Evolutionary conservation across 2,888 invertebrate species (phyloP).

Genomic region (Oxyteleia sp.): DNA sequence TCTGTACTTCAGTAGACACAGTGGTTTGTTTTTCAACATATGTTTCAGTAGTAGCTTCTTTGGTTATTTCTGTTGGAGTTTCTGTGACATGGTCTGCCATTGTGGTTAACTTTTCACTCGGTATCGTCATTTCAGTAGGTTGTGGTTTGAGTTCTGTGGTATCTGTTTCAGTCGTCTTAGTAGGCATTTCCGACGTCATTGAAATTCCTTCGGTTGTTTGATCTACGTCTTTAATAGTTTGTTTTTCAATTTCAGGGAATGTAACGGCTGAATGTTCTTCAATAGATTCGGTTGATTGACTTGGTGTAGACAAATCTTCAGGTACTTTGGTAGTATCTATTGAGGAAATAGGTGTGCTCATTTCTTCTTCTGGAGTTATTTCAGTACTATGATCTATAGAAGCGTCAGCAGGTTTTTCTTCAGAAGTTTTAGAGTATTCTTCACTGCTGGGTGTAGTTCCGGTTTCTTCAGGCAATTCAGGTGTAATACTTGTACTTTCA

Average conservation of each 20-base stretch:
- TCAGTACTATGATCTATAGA: slow-evolving; percentile 34
- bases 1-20: slow-evolving; percentile 61
- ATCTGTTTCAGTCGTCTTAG: slow-evolving; percentile 56
- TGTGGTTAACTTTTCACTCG: slow-evolving; percentile 65
- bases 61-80: slow-evolving; percentile 19
- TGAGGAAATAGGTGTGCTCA: slow-evolving; percentile 13
- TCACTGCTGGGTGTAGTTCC: slow-evolving; percentile 42
- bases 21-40: slow-evolving; percentile 44
- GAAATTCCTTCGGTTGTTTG: slow-evolving; percentile 21
- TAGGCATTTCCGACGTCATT: background rate
- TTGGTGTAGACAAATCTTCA: slow-evolving; percentile 41
- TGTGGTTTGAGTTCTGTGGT: slow-evolving; percentile 45
- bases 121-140: slow-evolving; percentile 68
- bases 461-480: slow-evolving; percentile 39
- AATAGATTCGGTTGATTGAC: slow-evolving; percentile 36
- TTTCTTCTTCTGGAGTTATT: slow-evolving; percentile 53
- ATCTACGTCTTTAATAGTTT: slow-evolving; percentile 67
- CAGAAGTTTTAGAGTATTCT: slow-evolving; percentile 58
- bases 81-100: slow-evolving; percentile 52
- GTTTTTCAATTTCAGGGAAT: slow-evolving; percentile 50
- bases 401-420: slow-evolving; percentile 60
- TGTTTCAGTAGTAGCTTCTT: slow-evolving; percentile 34
- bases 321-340: slow-evolving; percentile 13
- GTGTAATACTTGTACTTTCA: slow-evolving; percentile 15
- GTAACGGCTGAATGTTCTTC: slow-evolving; percentile 39